phyloP scores from a whole-genome alignment of 2,888 invertebrate species.

The Fragum sueziense region DNA sequence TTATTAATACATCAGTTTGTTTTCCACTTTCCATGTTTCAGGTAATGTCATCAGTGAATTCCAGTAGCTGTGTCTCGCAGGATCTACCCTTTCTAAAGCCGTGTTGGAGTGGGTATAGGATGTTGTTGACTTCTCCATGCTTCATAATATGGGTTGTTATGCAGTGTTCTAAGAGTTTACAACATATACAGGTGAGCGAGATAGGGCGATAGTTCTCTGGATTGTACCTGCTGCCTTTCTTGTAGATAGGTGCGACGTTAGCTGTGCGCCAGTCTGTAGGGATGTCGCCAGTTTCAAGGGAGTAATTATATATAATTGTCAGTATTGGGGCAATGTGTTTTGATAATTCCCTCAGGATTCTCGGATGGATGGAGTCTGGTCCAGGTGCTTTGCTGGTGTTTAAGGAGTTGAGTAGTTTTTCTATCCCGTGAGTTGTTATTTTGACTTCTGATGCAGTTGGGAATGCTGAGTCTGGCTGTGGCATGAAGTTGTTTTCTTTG shows the following conservation, averaged over 20 bases:
- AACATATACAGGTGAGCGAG: not conserved
- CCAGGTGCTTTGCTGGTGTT: not conserved
- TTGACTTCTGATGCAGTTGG: slow-evolving; percentile 12
- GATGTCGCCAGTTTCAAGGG: not conserved
- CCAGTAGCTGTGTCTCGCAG: slow-evolving; percentile 42
- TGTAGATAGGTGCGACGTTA: not conserved
- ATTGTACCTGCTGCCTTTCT: not conserved
- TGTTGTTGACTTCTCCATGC: slow-evolving; percentile 21
- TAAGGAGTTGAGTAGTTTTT: not conserved
- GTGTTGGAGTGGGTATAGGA: slow-evolving; percentile 24
- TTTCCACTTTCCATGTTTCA: slow-evolving; percentile 6
- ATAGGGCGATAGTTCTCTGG: slow-evolving; percentile 22
- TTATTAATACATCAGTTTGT: slow-evolving; percentile 31
- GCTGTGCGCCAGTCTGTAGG: not conserved
- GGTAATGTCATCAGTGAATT: slow-evolving; percentile 26
- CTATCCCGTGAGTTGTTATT: not conserved
- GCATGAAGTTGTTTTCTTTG: not conserved
- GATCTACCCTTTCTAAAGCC: slow-evolving; percentile 23
- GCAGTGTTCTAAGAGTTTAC: slow-evolving; percentile 14
- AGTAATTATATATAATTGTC: not conserved
- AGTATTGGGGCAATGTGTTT: slow-evolving; percentile 9
- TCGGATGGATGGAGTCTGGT: slow-evolving; percentile 11
- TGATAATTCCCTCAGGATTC: not conserved
- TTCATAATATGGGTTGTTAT: slow-evolving; percentile 10
- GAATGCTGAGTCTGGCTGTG: not conserved